phyloP scores from a whole-genome alignment of 1,140 invertebrate genomes.

The Hetaerina americana region DNA sequence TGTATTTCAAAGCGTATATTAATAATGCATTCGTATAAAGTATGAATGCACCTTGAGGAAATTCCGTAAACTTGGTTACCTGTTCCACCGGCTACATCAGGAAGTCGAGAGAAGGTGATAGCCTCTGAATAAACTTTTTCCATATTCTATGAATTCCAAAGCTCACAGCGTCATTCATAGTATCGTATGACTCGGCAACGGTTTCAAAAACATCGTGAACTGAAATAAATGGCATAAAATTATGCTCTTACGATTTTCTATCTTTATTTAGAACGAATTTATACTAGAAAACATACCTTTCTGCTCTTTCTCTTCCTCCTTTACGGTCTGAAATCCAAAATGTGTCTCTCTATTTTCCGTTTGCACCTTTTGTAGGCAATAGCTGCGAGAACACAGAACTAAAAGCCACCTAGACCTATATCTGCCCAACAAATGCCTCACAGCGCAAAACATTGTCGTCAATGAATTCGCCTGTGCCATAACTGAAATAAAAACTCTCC shows the following conservation, averaged over 20 bases:
- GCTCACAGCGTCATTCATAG: conserved; percentile 99
- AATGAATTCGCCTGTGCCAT: no score
- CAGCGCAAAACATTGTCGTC: no score
- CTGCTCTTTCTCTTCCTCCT: conserved; percentile 64
- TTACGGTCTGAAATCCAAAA: conserved; percentile 78
- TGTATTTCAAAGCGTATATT: no score
- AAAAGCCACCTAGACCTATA: no score
- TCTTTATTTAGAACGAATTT: conserved; percentile 1
- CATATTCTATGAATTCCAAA: conserved; percentile 87
- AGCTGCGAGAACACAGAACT: no score
- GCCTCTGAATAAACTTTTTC: conserved; percentile 80
- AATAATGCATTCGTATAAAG: no score
- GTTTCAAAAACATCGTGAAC: conserved; percentile 89
- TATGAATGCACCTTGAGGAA: no score
- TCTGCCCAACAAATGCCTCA: no score
- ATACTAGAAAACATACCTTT: conserved; percentile 45
- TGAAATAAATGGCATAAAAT: conserved; percentile 33
- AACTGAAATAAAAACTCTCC: no score
- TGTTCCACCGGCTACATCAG: conserved; percentile 96
- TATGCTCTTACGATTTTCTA: conserved; percentile 7
- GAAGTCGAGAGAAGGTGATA: conserved; percentile 60
- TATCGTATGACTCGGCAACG: conserved; percentile 87
- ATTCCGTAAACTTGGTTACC: conserved; percentile 25
- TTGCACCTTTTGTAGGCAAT: no score
- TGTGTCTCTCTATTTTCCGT: no score